Evolutionary conservation across 2,113 vertebrate genomes (phyloP), one percentile per base, ranked within the genome.

Genomic region (Anarhynchus alexandrinus): DNA sequence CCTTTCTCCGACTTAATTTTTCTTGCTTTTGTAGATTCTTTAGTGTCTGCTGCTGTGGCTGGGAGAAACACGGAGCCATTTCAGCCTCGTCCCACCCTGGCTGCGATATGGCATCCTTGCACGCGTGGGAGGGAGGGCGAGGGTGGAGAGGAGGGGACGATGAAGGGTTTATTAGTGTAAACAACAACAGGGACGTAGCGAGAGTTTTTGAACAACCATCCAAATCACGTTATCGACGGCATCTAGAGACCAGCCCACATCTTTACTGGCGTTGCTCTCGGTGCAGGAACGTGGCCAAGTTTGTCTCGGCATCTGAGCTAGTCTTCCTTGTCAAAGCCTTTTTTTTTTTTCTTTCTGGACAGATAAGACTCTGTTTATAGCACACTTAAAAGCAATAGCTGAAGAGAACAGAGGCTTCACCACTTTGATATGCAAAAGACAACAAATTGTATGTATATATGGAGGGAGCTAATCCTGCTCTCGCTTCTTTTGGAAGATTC

Each of bases 331-430:
- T 79, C 45, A 89, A 26, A 27, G 20, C 14, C 23, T 55, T 72
- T 74, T 52, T 49, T 82, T 32, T 51, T 8, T 74, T 52, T 49
- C 80, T 32, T 51, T 7, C 12, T 67, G 30, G 67, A 54, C 10
- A 70, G 54, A 91, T 94, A 92, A 82, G 45, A 55, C 42, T 79
- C 34, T 67, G 42, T 94, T 96, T 89, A 25, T 77, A 88, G 77
- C 72, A 65, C 70, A 66, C 43, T 86, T 82, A 86, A 78, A 96
- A 91, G 42, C 38, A 78, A 83, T 90, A 95, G 88, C 32, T 90
- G 66, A 95, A 92, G 66, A 94, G n/a, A 95, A 54, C 58, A 89
- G 73, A 69, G 80, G 29, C 43, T 93, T 94, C 70, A 67, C 40
- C 57, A 32, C 40, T 93, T 88, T 92, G 42, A 70, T 92, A 88